phyloP scores from a whole-genome alignment of 2,797 vertebrate genomes.

The Sternarchorhynchus goeldii region DNA sequence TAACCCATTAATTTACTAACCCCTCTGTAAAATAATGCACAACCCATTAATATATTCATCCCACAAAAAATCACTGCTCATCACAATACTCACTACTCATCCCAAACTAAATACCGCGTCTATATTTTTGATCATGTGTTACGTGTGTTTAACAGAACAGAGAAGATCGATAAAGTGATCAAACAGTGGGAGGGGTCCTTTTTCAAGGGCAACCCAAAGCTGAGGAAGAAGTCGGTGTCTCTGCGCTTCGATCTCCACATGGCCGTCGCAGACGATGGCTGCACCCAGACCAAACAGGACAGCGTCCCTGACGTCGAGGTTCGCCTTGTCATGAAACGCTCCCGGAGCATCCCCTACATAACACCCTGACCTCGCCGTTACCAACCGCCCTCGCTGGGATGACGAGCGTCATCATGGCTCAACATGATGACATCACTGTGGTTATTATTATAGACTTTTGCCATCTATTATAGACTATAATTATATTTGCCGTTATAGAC shows the following conservation, averaged over 20 bases:
- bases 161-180: conserved; percentile 94
- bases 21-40: neutral
- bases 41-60: too few species aligned
- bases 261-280: conserved; percentile 86
- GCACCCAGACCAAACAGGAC: conserved; percentile 80
- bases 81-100: too few species aligned
- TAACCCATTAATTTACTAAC: neutral
- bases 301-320: conserved; percentile 91
- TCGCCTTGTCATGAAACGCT: conserved; percentile 92
- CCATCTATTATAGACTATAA: neutral
- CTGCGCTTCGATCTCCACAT: conserved; percentile 96
- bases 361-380: conserved; percentile 71
- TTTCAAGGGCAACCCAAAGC: conserved; percentile 94
- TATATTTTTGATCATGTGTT: neutral
- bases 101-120: too few species aligned
- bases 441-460: conserved; percentile 3
- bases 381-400: neutral
- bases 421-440: conserved; percentile 5
- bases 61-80: too few species aligned
- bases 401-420: neutral
- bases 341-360: conserved; percentile 91
- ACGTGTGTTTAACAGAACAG: conserved; percentile 76
- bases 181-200: conserved; percentile 98
- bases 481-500: conserved; percentile 1
- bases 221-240: conserved; percentile 95